Evolutionary conservation across 2,113 vertebrate genomes (phyloP), one percentile per base, ranked within the genome.

Genomic region (Corydoras maculifer): DNA sequence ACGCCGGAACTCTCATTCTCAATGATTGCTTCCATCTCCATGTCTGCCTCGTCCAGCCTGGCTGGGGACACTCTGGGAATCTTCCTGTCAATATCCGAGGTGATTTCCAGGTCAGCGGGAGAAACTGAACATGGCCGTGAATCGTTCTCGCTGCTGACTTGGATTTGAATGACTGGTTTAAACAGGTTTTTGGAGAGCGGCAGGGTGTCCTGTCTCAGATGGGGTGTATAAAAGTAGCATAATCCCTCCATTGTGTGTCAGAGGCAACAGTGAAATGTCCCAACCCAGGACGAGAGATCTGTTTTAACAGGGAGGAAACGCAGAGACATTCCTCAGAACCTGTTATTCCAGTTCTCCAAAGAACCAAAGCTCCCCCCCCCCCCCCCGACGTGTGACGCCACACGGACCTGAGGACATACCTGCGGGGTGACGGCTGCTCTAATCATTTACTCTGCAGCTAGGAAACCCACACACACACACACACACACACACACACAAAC

Each of bases 331-430:
- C 70, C 25, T 29, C 58, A 73, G 49, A 75, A 85, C 89, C 62
- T 0, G 89, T 86, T 87, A 77, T 84, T 86, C 89, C 84, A 79
- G 87, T 80, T 62, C 9, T 11, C 61, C 8, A 8, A 77, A 66
- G 55, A 35, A 43, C 68, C 8, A 8, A 68, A 76, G 68, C 77
- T 73, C 73, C 75, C 58, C 73, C 49, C 12, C 8, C 5, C 18
- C 61, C 68, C 8, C 8, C n/a, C n/a, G n/a, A 55, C 58, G 67
- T 76, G 75, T 80, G 81, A 81, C 71, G 70, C 84, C 84, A 87
- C 1, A 48, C 50, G 51, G 48, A 48, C 15, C 55, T 25, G 54
- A 65, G 50, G 59, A 31, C 58, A 80, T 73, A 72, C 75, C 64
- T 74, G 60, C 12, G 29, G 60, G 12, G 35, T 59, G 53, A 7